Evolutionary conservation across 2,113 vertebrate species (phyloP).

Genomic region (Semnornis frantzii): DNA sequence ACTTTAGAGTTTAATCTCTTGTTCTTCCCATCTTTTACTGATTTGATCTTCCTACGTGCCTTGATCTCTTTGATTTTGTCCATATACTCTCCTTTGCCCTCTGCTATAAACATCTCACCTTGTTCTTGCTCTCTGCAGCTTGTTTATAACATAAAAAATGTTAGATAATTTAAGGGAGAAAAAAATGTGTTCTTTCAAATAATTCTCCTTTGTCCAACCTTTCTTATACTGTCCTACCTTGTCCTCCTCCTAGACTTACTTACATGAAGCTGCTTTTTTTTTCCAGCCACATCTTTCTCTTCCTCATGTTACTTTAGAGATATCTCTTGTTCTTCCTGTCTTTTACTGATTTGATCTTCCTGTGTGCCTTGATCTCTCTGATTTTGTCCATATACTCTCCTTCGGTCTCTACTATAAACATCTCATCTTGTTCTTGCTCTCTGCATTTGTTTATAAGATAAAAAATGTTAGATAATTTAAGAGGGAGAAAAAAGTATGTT

Average conservation of each 20-base stretch:
- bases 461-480: not conserved
- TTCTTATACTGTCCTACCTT: not conserved
- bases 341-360: not conserved
- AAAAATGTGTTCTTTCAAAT: not conserved
- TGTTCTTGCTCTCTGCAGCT: not conserved
- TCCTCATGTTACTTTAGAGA: not conserved
- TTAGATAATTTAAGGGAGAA: not conserved
- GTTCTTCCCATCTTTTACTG: not conserved
- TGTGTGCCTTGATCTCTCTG: not conserved
- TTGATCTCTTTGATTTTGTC: not conserved
- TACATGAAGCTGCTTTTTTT: too few relatives aligned
- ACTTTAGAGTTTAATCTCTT: not conserved
- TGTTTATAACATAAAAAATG: not conserved
- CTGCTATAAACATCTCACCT: not conserved
- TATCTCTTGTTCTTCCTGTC: not conserved
- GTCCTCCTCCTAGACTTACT: not conserved
- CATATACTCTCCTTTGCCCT: not conserved
- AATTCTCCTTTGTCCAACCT: not conserved
- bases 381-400: not conserved
- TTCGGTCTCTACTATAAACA: not conserved
- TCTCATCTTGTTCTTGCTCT: not conserved
- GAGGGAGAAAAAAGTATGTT: not conserved
- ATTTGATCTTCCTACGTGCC: not conserved
- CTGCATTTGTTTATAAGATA: not conserved
- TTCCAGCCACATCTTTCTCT: not conserved